phyloP scores from a whole-genome alignment of 2,113 vertebrate genomes.

The Ptilonorhynchus violaceus region DNA sequence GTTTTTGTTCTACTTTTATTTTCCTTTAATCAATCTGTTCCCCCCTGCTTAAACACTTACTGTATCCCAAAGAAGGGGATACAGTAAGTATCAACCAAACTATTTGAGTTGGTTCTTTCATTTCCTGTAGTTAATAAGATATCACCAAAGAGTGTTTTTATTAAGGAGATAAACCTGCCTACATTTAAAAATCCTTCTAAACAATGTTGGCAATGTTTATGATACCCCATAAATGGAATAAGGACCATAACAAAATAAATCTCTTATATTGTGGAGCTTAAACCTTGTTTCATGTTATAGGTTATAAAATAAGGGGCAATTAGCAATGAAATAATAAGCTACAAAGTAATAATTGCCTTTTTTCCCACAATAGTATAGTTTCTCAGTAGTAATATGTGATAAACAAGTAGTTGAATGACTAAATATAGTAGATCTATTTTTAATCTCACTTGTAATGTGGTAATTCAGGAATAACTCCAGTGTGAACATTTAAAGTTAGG shows the following conservation, averaged over 20 bases:
- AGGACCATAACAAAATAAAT: not conserved
- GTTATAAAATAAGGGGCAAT: not conserved
- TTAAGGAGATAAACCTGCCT: not conserved
- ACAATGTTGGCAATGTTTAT: not conserved
- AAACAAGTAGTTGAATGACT: not conserved
- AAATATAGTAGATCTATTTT: not conserved
- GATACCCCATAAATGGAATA: not conserved
- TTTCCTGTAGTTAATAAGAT: not conserved
- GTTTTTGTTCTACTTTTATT: not conserved
- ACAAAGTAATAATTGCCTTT: not conserved
- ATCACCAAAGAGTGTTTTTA: not conserved
- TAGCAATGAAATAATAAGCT: slow-evolving; percentile 14
- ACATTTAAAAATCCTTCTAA: not conserved
- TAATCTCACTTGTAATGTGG: not conserved
- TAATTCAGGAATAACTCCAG: not conserved
- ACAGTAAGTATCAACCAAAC: not conserved
- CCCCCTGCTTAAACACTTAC: not conserved
- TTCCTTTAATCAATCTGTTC: not conserved
- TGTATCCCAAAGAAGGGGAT: not conserved
- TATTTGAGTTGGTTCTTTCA: not conserved
- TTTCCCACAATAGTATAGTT: not conserved
- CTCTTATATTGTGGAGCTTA: not conserved
- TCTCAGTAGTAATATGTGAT: not conserved
- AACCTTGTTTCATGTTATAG: not conserved
- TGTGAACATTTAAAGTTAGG: not conserved